These are phyloP conservation scores for Philopedon plagiatum DNA, from an alignment of 2,888 invertebrate species.

Conservation along the genomic window DNA sequence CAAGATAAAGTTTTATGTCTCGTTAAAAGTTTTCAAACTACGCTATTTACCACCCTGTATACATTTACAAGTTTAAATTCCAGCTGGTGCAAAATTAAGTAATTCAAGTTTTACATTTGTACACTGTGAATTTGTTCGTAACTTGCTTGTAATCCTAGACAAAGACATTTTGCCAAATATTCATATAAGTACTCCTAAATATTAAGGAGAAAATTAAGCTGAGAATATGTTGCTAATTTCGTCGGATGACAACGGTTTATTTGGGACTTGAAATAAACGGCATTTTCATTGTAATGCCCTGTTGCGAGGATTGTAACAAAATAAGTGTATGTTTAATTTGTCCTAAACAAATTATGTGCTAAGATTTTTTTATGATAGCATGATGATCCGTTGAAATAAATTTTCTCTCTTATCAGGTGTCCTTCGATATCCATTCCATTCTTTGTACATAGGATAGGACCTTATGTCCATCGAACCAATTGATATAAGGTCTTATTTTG, in stretches of 20 bases:
- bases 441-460: too few relatives aligned
- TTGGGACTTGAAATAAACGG: constrained; percentile 20
- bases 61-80: not conserved
- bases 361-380: too few relatives aligned
- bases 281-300: constrained; percentile 17
- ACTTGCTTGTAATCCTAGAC: constrained; percentile 18
- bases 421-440: too few relatives aligned
- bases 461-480: too few relatives aligned
- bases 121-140: constrained; percentile 15
- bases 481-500: too few relatives aligned
- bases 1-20: not conserved
- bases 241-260: constrained; percentile 26
- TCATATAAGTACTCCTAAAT: constrained; percentile 31
- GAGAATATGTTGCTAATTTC: constrained; percentile 31
- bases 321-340: constrained; percentile 5
- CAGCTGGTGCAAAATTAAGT: constrained; percentile 17
- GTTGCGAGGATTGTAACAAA: constrained; percentile 6
- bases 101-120: constrained; percentile 7
- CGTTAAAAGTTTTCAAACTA: constrained; percentile 1
- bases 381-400: too few relatives aligned
- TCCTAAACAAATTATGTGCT: not conserved
- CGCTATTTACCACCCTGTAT: constrained; percentile 7
- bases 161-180: constrained; percentile 30
- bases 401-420: too few relatives aligned
- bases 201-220: constrained; percentile 31